Evolutionary conservation across 1,140 invertebrate species (phyloP), one percentile per base, ranked within the genome.

Genomic region (Bombus vancouverensis): DNA sequence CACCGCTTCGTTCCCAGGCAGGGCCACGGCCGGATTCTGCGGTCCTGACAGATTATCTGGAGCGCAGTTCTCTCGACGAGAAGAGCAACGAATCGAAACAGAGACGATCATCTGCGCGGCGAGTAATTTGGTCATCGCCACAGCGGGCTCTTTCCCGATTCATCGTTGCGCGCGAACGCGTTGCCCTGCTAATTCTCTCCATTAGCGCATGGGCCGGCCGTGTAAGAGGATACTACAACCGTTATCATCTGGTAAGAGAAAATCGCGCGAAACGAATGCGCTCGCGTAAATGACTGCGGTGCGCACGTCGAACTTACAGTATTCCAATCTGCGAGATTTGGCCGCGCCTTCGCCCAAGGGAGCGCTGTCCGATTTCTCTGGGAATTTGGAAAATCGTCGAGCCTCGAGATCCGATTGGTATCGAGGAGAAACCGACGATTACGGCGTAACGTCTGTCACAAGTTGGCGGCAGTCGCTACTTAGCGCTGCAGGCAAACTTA

Each of bases 91-190:
- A 59, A 76, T 76, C 74, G 74, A 76, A 76, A 76, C 74, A 15
- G 74, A 76, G 74, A 81, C 53, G 79, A 71, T 73, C 79, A 32
- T 81, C 79, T 47, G 70, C 78, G 42, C 79, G 44, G 77, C 62
- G 62, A 79, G 59, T 68, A 79, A 81, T 81, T 81, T 81, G 42
- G 25, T 37, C 47, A 42, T 39, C 77, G 62, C 57, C 28, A 12
- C 32, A 44, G 75, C 4, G 59, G 25, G 15, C 37, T 66, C 62
- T 37, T 32, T 15, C 32, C 28, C 37, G 25, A 34, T 47, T 34
- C 34, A 53, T 53, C 47, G 47, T 53, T 53, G 18, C 47, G 47
- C 47, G 47, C 47, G 47, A 53, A 53, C 47, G 47, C 47, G 47
- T 18, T 53, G 47, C 18, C 47, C 47, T 22, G 77, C 65, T 80